Evolutionary conservation across 1,140 invertebrate species (phyloP), one percentile per base, ranked within the genome.

Genomic region (Epicauta chinensis): DNA sequence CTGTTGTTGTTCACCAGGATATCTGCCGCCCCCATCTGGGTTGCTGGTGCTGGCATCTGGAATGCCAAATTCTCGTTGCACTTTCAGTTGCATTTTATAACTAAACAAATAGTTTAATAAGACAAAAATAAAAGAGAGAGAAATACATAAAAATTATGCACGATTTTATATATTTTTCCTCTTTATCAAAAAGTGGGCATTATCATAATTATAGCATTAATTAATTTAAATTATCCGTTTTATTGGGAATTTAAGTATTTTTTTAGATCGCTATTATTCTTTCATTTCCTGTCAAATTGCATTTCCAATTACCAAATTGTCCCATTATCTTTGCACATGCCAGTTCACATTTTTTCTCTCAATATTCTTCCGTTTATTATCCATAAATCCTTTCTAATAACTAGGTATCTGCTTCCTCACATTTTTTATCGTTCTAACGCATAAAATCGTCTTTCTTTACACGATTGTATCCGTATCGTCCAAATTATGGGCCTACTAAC

Each of bases 31-130:
- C 16, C 58, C 51, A 35, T 23, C 7, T 23, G 23, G 23, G 23
- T 3, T 23, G 23, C 41, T 37, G 41, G 42, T 58, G 32, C 54
- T 67, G 65, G 69, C 71, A 71, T 71, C 70, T 71, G 69, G 58
- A 71, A 71, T 67, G 67, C 69, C 70, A 71, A 67, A 68, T 40
- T 51, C 50, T 55, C 51, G 61, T 55, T 61, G 52, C 61, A 56
- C 56, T 63, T 58, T 49, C 58, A 63, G 51, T 53, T 58, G 52
- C 53, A 55, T 55, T 55, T 53, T 41, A 46, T 16, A 46, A 46
- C 12, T 46, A 46, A 36, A 36, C 16, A 36, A 41, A 34, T n/a
- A 34, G 6, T 34, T 34, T 34, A 9, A n/a, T 7, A 3, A 34
- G 11, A 34, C 32, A 34, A 11, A 34, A 23, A 23, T 7, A 7